Base-by-base conservation (phyloP, 2,888 invertebrate species). In the Octonoba sinensis region DNA sequence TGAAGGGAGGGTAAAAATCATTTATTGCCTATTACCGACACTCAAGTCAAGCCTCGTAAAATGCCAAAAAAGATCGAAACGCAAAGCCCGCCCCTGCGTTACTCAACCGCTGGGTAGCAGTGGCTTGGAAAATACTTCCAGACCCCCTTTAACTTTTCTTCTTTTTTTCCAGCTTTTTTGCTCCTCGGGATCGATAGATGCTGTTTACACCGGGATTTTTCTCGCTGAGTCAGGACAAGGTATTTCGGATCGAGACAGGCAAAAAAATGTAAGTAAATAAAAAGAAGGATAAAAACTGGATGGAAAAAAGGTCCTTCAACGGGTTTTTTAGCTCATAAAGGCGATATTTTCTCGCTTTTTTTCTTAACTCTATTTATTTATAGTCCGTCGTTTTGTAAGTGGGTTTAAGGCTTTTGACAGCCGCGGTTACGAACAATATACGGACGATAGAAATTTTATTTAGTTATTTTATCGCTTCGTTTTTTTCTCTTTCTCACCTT, bases 131-230 rank as follows among this genome's bases (percentile, higher is more conserved):
- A 79, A 69, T 15, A 22, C 56, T 22, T 44, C 59, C 12, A 46
- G 3, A 20, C 27, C 67, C 54, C 56, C 54, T 60, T 66, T 57
- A 12, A 1, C 22, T 44, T 6, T 44, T 20, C 57, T 74, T 47
- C 57, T 49, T 62, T 62, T 62, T 44, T 44, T 20, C 16, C 18
- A 20, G 8, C 15, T 6, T 36, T 62, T 62, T 62, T 62, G 8
- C 59, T 65, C 46, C 59, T 47, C 20, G 49, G 69, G 81, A 75
- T 82, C 81, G 74, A 82, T 82, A 69, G 51, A 22, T 16, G 27
- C 64, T 82, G 81, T 82, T 82, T 82, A 82, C 81, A 82, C 36
- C 81, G 57, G 46, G 75, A 65, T 65, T 81, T 79, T 81, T 73
- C 67, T 27, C 57, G 81, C 70, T 75, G 74, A 75, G 57, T 82